These are phyloP conservation scores for Oasisia sp. DNA, from an alignment of 2,888 invertebrate genomes.

Conservation along the genomic window DNA sequence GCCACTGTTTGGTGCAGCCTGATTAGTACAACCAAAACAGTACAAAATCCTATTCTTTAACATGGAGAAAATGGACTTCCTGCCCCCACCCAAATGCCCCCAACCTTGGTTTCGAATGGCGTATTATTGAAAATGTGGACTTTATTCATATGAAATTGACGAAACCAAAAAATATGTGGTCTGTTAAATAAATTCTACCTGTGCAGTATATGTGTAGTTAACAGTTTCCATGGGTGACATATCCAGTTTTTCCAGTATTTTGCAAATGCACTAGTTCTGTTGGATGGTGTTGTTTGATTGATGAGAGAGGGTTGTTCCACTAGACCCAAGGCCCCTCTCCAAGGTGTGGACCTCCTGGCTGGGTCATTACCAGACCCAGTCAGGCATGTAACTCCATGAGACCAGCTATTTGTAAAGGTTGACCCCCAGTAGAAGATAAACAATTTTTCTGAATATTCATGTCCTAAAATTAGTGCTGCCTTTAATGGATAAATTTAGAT, in stretches of 20 bases:
- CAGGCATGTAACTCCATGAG: not conserved
- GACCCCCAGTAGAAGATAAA: not conserved
- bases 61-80: too few relatives aligned
- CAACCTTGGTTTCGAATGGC: not conserved
- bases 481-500: not conserved
- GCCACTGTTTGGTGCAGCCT: too few relatives aligned
- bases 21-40: too few relatives aligned
- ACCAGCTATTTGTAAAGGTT: not conserved
- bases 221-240: not conserved
- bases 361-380: not conserved
- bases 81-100: too few relatives aligned
- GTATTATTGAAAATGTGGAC: not conserved
- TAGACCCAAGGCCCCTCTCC: not conserved
- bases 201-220: not conserved
- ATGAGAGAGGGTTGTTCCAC: not conserved
- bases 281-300: not conserved
- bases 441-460: not conserved
- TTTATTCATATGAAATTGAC: not conserved
- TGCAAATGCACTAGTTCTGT: not conserved
- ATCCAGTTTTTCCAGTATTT: not conserved
- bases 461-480: not conserved
- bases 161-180: not conserved
- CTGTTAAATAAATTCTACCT: not conserved
- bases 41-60: too few relatives aligned
- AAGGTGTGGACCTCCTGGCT: not conserved